Percentiles rank a stretch among this genome's conserved stretches.
phyloP scores from a whole-genome alignment of 1,140 invertebrate species.

The Chlorops oryzae region DNA sequence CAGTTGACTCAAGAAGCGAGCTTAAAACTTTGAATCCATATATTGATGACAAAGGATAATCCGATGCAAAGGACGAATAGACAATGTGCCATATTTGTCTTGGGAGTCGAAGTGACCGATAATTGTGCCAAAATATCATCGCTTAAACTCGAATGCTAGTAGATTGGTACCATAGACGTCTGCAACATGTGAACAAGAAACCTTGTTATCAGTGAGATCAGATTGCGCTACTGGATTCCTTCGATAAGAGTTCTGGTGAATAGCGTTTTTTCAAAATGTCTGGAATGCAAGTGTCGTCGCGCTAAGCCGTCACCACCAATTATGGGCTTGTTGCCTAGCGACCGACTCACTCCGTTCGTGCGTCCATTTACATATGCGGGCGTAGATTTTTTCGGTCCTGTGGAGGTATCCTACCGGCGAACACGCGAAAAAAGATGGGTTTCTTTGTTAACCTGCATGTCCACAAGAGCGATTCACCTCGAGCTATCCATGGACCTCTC shows the following conservation, averaged over 20 bases:
- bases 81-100: not conserved
- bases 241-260: not conserved
- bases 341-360: not conserved
- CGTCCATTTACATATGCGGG: not conserved
- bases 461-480: conserved; percentile 4
- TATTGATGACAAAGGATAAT: not conserved
- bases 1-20: not conserved
- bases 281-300: not conserved
- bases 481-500: conserved; percentile 3
- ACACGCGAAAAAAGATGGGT: not conserved
- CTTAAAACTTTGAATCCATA: not conserved
- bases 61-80: not conserved
- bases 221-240: conserved; percentile 1
- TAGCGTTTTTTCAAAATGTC: not conserved
- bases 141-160: not conserved
- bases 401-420: not conserved
- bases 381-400: no score
- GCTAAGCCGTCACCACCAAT: not conserved
- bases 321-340: not conserved
- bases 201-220: not conserved
- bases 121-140: not conserved
- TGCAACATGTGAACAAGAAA: conserved; percentile 8
- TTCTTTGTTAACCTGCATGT: no score
- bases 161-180: not conserved
- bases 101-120: not conserved